A percentile compares a stretch with the other conserved stretches of the same genome.
Conservation (phyloP, 2,888 invertebrate genomes). For the Netelia inedita region DNA sequence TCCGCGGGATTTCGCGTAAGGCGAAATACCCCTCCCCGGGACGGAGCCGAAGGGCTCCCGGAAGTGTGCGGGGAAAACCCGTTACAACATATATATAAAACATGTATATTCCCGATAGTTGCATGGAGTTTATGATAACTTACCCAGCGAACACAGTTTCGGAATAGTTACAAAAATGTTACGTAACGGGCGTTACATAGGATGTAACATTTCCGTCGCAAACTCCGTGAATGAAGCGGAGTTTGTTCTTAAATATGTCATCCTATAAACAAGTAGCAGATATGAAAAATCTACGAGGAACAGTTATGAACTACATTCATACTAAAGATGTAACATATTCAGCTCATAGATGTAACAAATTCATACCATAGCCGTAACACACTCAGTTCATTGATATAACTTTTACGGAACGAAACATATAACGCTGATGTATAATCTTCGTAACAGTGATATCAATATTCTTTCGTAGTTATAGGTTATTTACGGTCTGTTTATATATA, state of each 20-base stretch:
- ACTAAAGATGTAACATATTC: too few species aligned
- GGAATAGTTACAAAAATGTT: not conserved
- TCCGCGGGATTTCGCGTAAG: too few species aligned
- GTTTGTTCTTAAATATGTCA: slow-evolving; percentile 14
- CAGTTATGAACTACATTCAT: too few species aligned
- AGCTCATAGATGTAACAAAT: not conserved
- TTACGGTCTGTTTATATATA: not conserved
- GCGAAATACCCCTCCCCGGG: too few species aligned
- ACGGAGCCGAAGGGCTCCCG: too few species aligned
- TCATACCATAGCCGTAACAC: not conserved
- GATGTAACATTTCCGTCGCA: not conserved
- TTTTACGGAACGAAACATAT: not conserved
- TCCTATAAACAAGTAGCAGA: not conserved
- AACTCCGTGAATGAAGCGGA: slow-evolving; percentile 9
- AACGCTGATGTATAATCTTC: not conserved
- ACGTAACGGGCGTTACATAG: not conserved
- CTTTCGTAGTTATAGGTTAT: too few species aligned
- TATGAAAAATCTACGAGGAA: not conserved
- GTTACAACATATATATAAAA: too few species aligned
- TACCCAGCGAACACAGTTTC: slow-evolving; percentile 19
- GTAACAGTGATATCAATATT: not conserved
- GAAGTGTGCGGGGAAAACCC: too few species aligned
- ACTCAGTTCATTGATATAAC: not conserved
- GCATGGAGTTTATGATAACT: too few species aligned
- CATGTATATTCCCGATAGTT: too few species aligned